phyloP scores from a whole-genome alignment of 2,113 vertebrate species.

The Chlamydotis undulata region DNA sequence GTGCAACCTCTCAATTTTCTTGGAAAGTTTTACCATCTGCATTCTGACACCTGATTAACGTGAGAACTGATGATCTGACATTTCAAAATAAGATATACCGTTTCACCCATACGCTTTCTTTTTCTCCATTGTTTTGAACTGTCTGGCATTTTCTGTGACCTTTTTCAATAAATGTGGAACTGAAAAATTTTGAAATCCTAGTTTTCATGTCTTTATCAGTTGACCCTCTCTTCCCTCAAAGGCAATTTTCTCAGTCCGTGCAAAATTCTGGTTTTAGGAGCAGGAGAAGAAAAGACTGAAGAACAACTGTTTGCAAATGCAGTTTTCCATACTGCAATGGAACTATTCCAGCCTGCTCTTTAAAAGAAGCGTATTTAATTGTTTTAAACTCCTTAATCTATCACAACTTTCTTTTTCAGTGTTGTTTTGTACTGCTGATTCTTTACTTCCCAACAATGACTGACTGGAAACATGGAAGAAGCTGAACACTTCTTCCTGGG shows the following conservation, averaged over 20 bases:
- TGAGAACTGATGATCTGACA: not conserved
- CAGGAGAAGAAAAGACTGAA: not conserved
- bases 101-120: not conserved
- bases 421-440: not conserved
- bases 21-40: conserved; percentile 9
- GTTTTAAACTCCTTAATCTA: not conserved
- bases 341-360: not conserved
- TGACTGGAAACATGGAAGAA: not conserved
- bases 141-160: conserved; percentile 27
- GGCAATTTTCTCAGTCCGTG: not conserved
- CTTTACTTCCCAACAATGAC: not conserved
- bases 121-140: not conserved
- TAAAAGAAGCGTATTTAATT: not conserved
- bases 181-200: not conserved
- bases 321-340: not conserved
- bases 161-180: conserved; percentile 53
- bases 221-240: not conserved
- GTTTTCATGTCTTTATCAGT: conserved; percentile 2
- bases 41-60: conserved; percentile 23
- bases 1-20: conserved; percentile 27
- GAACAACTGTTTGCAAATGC: not conserved
- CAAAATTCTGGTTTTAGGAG: not conserved
- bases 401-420: not conserved
- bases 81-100: not conserved
- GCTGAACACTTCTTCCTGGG: not conserved